Evolutionary conservation across 1,140 invertebrate species (phyloP), one percentile per base, ranked within the genome.

Genomic region (Tetramorium alpestre): DNA sequence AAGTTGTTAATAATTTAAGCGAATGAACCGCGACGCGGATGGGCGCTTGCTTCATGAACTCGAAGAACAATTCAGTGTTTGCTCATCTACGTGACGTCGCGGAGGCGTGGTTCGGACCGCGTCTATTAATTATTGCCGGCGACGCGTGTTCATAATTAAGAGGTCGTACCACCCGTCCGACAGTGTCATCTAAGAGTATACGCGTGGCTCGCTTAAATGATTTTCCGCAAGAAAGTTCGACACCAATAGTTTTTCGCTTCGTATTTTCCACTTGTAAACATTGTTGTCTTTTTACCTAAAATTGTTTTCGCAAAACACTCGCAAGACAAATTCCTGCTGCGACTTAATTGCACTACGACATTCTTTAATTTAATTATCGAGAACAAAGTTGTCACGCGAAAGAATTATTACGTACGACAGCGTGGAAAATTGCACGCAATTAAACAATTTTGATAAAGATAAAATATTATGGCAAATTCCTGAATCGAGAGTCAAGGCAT

Each of bases 61-160:
- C 73, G 18, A 76, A 69, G 56, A 85, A 81, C 86, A 86, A 78
- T 84, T 60, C 56, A 18, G 28, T 88, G 75, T 86, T 88, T 81
- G 81, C 62, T 33, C 33, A 44, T 60, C 54, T 81, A 70, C 64
- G 8, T 65, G 60, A 78, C 28, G 78, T 25, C 28, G 47, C 44
- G 51, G n/a, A 75, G 78, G 76, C 67, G 56, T 51, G 75, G 75
- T 38, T 22, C 56, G n/a, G 49, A 47, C 28, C 77, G 18, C 44
- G 54, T 82, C 60, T 78, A 90, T 88, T 90, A 90, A 90, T 88
- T 88, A 90, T 85, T 88, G 75, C 62, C 25, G 3, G 58, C n/a
- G 62, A 87, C 85, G 80, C 41, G 56, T 80, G 80, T 89, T 88
- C 56, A 81, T 90, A 90, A 90, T 90, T 90, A 90, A 90, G 86